phyloP scores from a whole-genome alignment of 1,140 invertebrate genomes.

The Acromyrmex heyeri region DNA sequence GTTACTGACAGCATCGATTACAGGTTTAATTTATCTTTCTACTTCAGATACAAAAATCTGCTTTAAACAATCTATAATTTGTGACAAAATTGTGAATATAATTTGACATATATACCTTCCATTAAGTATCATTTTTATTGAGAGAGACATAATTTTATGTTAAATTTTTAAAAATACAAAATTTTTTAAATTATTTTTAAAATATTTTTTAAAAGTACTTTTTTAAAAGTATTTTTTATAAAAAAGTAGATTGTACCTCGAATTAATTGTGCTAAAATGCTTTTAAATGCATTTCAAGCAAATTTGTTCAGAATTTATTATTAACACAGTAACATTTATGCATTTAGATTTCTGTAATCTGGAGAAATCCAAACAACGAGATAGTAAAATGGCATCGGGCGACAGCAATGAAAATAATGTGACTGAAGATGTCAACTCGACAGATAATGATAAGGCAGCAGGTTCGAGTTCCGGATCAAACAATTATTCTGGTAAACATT shows the following conservation, averaged over 20 bases:
- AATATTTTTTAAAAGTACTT: too few relatives aligned
- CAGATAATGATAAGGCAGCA: conserved; percentile 86
- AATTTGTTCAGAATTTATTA: not conserved
- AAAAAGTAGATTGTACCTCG: too few relatives aligned
- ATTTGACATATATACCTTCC: not conserved
- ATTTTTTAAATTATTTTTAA: too few relatives aligned
- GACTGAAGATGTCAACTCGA: conserved; percentile 75
- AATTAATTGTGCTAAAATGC: not conserved
- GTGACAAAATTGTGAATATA: not conserved
- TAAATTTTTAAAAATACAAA: too few relatives aligned
- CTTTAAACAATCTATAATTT: not conserved
- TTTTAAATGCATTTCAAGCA: not conserved
- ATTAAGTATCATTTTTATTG: too few relatives aligned
- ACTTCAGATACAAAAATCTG: not conserved
- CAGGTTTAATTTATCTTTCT: conserved; percentile 71
- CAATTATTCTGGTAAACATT: conserved; percentile 54
- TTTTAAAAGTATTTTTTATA: too few relatives aligned
- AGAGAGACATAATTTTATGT: too few relatives aligned
- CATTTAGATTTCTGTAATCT: conserved; percentile 86
- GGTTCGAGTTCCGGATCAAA: conserved; percentile 70
- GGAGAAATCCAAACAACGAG: conserved; percentile 74
- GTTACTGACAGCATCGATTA: conserved; percentile 88
- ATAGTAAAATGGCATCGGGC: conserved; percentile 58
- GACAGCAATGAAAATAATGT: conserved; percentile 55
- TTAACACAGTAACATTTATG: not conserved